Evolutionary conservation across 2,113 vertebrate genomes (phyloP).

Genomic region (Actenoides lindsayi): DNA sequence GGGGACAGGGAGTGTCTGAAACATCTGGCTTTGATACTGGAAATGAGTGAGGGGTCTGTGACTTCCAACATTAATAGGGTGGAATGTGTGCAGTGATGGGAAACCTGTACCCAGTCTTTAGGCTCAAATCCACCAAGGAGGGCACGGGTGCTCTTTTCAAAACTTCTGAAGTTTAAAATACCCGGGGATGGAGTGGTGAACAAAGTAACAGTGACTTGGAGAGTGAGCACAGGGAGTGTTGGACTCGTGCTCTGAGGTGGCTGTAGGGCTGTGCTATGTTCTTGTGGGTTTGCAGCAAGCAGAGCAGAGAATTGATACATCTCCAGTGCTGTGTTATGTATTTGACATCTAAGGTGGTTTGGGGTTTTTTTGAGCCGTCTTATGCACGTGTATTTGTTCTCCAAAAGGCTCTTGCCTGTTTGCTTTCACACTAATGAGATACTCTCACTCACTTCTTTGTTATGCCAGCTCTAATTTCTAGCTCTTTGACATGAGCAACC

Average conservation of each 20-base stretch:
- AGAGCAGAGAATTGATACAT: neutral
- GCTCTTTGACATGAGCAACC: conserved; percentile 7
- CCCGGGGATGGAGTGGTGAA: no score
- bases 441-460: neutral
- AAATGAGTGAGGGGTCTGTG: neutral
- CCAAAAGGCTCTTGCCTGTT: neutral
- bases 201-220: neutral
- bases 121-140: neutral
- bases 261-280: neutral
- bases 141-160: neutral
- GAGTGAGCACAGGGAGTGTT: rapidly evolving
- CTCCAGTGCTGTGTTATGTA: neutral
- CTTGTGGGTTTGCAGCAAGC: neutral
- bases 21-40: neutral
- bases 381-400: neutral
- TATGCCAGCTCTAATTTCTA: conserved; percentile 11
- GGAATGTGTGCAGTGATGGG: no score
- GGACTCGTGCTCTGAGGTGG: rapidly evolving
- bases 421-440: conserved; percentile 44
- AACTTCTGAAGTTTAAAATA: neutral
- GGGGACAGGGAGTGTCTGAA: neutral
- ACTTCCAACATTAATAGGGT: neutral
- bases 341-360: neutral
- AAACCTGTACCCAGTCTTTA: neutral
- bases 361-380: neutral